Base-by-base conservation (phyloP, 2,888 invertebrate species). In the Octonoba sinensis region DNA sequence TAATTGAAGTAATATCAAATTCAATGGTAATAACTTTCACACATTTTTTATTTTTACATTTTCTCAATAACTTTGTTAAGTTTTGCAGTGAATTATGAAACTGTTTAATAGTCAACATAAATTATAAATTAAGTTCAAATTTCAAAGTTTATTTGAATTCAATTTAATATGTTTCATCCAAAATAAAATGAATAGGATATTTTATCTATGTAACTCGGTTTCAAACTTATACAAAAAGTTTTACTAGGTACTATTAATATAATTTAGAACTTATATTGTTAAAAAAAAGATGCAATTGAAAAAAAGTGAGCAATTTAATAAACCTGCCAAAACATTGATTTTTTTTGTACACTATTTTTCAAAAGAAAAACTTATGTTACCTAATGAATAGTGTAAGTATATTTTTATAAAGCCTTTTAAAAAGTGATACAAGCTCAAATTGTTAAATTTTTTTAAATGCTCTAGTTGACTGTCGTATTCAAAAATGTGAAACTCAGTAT, bases 381-480 rank as follows among this genome's bases (percentile, higher is more conserved):
- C 27, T 62, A 46, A 44, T 62, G 18, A 18, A 44, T 62, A n/a
- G 20, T 57, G 36, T 11, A 57, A 62, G 46, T 62, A 36, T 62
- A 62, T 62, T 62, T 62, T 62, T 62, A 20, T 62, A 62, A 60
- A 62, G 24, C 62, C 36, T 62, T 62, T 62, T 44, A 16, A 36
- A 36, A 44, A 62, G 44, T 60, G 27, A 44, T 44, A 18, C 44
- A 44, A 62, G 62, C 62, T 62, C 62, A 62, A 62, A 44, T 36
- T 62, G 62, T 62, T 62, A 20, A 62, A 62, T 62, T 62, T 62
- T 62, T 36, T 27, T 27, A 3, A 36, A 36, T 6, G 36, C 36
- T 36, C 11, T 8, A 36, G 36, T 36, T 11, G 11, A 36, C 36
- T 36, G 11, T 36, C 11, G 36, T 36, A 36, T 36, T 36, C 11